Conservation (phyloP, 2,797 vertebrate species). For the Numenius phaeopus region DNA sequence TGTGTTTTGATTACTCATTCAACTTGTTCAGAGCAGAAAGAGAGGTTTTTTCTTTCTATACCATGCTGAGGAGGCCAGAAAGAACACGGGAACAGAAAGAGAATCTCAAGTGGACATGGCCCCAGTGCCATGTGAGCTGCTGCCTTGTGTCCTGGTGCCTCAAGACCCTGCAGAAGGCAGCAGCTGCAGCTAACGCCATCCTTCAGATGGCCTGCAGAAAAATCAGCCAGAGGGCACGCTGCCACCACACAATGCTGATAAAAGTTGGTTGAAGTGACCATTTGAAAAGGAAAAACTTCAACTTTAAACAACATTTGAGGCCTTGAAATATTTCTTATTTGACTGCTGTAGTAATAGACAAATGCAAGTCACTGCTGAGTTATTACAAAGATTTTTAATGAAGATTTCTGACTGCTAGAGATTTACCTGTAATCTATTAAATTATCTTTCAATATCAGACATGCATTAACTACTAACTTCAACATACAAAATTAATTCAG, state of each 20-base stretch:
- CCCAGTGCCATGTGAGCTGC: not conserved
- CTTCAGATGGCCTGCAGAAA: not conserved
- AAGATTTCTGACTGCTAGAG: not conserved
- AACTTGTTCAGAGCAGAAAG: not conserved
- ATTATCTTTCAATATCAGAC: not conserved
- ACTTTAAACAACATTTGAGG: not conserved
- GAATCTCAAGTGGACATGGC: not conserved
- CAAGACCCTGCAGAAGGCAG: not conserved
- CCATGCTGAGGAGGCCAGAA: not conserved
- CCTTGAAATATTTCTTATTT: not conserved
- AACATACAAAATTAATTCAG: not conserved
- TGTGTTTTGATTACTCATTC: not conserved
- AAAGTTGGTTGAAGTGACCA: not conserved
- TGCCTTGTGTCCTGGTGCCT: not conserved
- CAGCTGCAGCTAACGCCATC: not conserved
- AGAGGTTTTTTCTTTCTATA: not conserved
- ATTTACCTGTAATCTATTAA: not conserved
- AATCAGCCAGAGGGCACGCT: not conserved
- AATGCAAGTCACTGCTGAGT: not conserved
- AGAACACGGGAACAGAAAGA: not conserved
- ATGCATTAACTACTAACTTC: not conserved
- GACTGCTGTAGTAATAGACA: not conserved
- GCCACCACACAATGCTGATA: rapidly evolving
- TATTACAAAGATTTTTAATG: not conserved
- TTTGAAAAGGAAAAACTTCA: not conserved